phyloP scores from a whole-genome alignment of 2,113 vertebrate species.

The Panthera tigris region DNA sequence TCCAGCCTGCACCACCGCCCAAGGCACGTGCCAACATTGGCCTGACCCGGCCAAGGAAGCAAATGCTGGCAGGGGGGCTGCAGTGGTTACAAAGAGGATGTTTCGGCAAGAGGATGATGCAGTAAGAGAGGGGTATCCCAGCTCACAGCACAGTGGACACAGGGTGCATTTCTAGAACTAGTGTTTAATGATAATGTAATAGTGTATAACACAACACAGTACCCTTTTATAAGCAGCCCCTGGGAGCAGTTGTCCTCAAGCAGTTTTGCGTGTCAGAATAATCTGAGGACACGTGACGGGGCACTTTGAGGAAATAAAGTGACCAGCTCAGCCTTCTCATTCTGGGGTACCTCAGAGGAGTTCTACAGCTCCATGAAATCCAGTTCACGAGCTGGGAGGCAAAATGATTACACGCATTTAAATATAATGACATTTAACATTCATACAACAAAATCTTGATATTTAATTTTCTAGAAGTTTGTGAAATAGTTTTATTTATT shows the following conservation, averaged over 20 bases:
- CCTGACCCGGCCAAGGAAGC: not conserved
- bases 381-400: not conserved
- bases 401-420: not conserved
- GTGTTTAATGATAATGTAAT: not conserved
- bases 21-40: not conserved
- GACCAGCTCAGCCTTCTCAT: not conserved
- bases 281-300: not conserved
- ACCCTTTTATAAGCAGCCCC: not conserved
- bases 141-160: not conserved
- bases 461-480: not conserved
- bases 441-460: not conserved
- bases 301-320: not conserved
- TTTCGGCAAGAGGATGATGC: not conserved
- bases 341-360: not conserved
- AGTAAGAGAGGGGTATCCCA: not conserved
- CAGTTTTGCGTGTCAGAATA: not conserved
- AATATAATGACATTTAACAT: not conserved
- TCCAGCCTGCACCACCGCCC: not conserved
- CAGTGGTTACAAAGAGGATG: not conserved
- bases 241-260: not conserved
- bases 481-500: not conserved
- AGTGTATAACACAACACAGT: not conserved
- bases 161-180: not conserved
- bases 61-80: not conserved
- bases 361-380: not conserved